Base-by-base conservation (phyloP, 2,797 vertebrate genomes). In the Neostethus bicornis region DNA sequence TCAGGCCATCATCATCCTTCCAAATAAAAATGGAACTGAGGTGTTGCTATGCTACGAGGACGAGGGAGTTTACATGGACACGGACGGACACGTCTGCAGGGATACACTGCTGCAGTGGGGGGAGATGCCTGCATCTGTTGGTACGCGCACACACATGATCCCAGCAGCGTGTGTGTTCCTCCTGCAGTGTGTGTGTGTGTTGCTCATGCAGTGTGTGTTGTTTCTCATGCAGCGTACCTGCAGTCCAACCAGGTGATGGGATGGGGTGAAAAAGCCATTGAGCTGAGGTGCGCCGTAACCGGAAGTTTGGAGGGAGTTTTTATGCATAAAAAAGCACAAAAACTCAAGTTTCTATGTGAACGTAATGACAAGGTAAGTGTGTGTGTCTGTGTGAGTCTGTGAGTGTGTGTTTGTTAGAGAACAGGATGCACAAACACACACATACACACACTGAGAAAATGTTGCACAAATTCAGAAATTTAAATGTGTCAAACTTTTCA, bases 181-280 rank as follows among this genome's bases (percentile, higher is more conserved):
- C 26, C 8, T n/a, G 26, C 10, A 16, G 7, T 51, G 3, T 16
- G 2, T 42, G 23, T 28, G 14, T 34, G 32, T 14, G 24, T 25
- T 25, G 26, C 26, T 28, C 26, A 8, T n/a, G 26, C 10, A 16
- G 7, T 51, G 3, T 16, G 2, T 42, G 23, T 28, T 34, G 16
- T 7, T 25, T 4, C 16, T 19, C 24, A 21, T 42, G 19, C 73
- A 98, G 96, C 96, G 24, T 96, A 95, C 76, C 93, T 96, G 45
- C 96, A 95, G 67, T 95, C 95, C 28, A 96, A 97, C 80, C 92
- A 96, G 82, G 92, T 96, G 73, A 98, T 97, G 93, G 96, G 96
- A 51, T 97, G 95, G 95, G 95, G 93, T 51, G 94, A 96, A 61
- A 98, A 94, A 77, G 95, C 95, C 0, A 95, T 97, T 37, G 96